phyloP scores from a whole-genome alignment of 2,797 vertebrate genomes.

The Enteromius paludinosus region DNA sequence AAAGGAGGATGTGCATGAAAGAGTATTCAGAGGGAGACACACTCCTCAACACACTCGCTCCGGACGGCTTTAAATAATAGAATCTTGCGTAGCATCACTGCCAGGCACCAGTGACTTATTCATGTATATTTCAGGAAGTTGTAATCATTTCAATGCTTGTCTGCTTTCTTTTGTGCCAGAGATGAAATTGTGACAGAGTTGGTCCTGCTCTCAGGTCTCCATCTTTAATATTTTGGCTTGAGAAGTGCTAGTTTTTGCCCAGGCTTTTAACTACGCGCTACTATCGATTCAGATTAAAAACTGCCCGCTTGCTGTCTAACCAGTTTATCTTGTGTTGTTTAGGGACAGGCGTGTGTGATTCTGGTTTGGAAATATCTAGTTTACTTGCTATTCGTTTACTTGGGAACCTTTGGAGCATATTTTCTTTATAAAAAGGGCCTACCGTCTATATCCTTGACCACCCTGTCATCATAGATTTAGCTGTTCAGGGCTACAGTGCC shows the following conservation, averaged over 20 bases:
- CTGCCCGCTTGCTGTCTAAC: neutral
- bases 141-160: slow-evolving; percentile 75
- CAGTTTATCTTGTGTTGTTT: neutral
- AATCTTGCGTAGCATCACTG: slow-evolving; percentile 62
- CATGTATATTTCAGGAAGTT: slow-evolving; percentile 79
- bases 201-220: slow-evolving; percentile 74
- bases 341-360: neutral
- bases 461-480: slow-evolving; percentile 9
- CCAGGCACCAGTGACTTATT: slow-evolving; percentile 69
- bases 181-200: slow-evolving; percentile 80
- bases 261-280: neutral
- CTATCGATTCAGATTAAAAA: neutral
- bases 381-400: neutral
- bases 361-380: neutral
- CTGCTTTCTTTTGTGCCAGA: slow-evolving; percentile 73
- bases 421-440: slow-evolving; percentile 7
- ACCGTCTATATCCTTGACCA: slow-evolving; percentile 5
- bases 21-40: slow-evolving; percentile 23
- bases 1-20: slow-evolving; percentile 52
- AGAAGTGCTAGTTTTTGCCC: slow-evolving; percentile 16
- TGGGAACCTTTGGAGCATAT: slow-evolving; percentile 3
- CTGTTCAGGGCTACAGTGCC: neutral
- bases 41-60: slow-evolving; percentile 50
- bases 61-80: slow-evolving; percentile 75
- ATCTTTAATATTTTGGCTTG: slow-evolving; percentile 76